Evolutionary conservation across 2,888 invertebrate species (phyloP).

Genomic region (Cryptocephalus moraei): DNA sequence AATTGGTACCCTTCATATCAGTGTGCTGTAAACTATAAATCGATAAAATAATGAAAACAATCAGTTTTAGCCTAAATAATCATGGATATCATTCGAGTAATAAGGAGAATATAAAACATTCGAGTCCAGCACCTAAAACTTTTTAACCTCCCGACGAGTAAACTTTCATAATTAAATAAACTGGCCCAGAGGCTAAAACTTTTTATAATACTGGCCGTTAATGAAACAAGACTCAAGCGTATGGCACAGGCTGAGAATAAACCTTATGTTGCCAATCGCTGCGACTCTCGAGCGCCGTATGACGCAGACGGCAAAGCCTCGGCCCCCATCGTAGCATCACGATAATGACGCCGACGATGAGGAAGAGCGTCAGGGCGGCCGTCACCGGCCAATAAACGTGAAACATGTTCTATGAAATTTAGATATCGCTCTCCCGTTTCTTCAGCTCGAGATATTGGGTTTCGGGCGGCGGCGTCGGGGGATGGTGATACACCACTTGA

Average conservation of each 20-base stretch:
- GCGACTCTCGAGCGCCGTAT: conserved; percentile 52
- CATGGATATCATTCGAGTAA: too few species aligned
- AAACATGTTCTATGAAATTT: conserved; percentile 34
- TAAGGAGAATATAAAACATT: too few species aligned
- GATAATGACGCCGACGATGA: conserved; percentile 62
- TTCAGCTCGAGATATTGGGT: conserved; percentile 36
- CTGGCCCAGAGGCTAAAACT: too few species aligned
- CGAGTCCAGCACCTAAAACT: too few species aligned
- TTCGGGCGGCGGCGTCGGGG: conserved; percentile 34
- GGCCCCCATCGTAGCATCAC: conserved; percentile 66
- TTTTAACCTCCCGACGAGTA: too few species aligned
- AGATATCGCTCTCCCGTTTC: conserved; percentile 71
- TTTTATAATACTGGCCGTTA: too few species aligned
- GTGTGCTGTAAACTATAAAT: too few species aligned
- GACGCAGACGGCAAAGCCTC: conserved; percentile 58
- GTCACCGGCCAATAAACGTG: conserved; percentile 70
- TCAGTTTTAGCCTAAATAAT: too few species aligned
- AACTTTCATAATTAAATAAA: too few species aligned
- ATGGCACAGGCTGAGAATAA: conserved; percentile 55
- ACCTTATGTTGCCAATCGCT: conserved; percentile 58
- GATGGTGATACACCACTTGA: conserved; percentile 34
- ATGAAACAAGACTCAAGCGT: conserved; percentile 36
- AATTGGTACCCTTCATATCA: too few species aligned
- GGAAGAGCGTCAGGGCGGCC: conserved; percentile 60
- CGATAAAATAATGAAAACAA: too few species aligned